Percentiles rank a stretch among this genome's conserved stretches.
phyloP scores from a whole-genome alignment of 2,113 vertebrate genomes.

The Pelusios castaneus region DNA sequence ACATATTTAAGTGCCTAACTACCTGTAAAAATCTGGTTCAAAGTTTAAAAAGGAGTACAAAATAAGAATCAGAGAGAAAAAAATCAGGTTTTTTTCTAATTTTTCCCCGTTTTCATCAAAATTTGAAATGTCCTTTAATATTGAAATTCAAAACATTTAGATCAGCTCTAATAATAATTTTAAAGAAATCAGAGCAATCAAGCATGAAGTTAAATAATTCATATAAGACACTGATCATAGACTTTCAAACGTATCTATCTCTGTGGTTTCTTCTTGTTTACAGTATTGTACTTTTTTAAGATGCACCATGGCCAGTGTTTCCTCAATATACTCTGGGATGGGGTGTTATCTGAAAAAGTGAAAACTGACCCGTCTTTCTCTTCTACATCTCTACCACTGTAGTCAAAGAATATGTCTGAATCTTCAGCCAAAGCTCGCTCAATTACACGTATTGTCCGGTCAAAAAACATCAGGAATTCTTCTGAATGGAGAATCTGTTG shows the following conservation, averaged over 20 bases:
- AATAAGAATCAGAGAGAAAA: not conserved
- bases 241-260: not conserved
- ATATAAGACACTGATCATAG: not conserved
- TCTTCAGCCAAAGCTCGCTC: conserved; percentile 95
- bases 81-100: not conserved
- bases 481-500: conserved; percentile 96
- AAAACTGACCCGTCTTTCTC: conserved; percentile 94
- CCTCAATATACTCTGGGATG: not conserved
- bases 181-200: not conserved
- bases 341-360: not conserved
- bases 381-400: conserved; percentile 91
- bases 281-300: not conserved
- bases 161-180: not conserved
- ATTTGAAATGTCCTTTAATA: conserved; percentile 19
- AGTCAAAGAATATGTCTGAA: conserved; percentile 95
- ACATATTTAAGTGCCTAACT: not conserved
- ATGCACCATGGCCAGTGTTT: not conserved
- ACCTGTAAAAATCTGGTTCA: not conserved
- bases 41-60: not conserved
- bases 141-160: conserved; percentile 45
- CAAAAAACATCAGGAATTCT: conserved; percentile 97
- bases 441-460: conserved; percentile 94
- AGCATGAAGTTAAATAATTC: conserved; percentile 1
- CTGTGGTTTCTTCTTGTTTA: not conserved
- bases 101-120: not conserved